A percentile compares a stretch with the other conserved stretches of the same genome.
Conservation (phyloP, 1,140 invertebrate genomes). For the Bombus cullumanus region DNA sequence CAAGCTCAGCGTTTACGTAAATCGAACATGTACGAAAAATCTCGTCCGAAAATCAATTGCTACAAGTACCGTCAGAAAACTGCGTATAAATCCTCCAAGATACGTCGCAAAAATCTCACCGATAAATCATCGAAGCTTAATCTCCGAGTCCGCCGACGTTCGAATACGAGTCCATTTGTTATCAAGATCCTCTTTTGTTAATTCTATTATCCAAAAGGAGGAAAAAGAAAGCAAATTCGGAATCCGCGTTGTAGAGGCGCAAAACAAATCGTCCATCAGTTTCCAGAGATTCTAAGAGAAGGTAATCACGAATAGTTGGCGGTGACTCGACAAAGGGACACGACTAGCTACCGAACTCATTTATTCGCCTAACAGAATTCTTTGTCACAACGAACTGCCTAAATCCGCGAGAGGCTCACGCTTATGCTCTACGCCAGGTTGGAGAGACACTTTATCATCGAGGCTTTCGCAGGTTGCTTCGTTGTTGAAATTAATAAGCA, state of each 20-base stretch:
- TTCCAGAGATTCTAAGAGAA: neutral
- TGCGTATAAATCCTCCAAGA: neutral
- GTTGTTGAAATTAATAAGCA: constrained; percentile 73
- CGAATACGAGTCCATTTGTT: neutral
- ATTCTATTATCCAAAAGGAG: neutral
- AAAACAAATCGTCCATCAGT: neutral
- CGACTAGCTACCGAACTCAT: neutral
- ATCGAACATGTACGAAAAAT: neutral
- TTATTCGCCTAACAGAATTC: neutral
- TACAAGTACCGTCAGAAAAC: neutral
- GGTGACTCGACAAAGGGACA: neutral
- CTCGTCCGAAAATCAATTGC: neutral
- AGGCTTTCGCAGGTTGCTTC: constrained; percentile 43
- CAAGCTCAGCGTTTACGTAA: neutral
- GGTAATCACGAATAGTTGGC: too few species aligned
- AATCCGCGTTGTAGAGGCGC: too few species aligned
- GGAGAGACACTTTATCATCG: constrained; percentile 55
- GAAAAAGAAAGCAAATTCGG: neutral
- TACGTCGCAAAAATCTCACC: neutral
- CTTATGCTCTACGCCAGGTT: neutral
- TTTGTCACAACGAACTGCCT: neutral
- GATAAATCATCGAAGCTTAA: neutral
- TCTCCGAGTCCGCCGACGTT: neutral
- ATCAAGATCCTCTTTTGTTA: neutral
- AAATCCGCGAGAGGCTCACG: constrained; percentile 35